phyloP scores from a whole-genome alignment of 2,888 invertebrate genomes.

The Eristalis intricaria region DNA sequence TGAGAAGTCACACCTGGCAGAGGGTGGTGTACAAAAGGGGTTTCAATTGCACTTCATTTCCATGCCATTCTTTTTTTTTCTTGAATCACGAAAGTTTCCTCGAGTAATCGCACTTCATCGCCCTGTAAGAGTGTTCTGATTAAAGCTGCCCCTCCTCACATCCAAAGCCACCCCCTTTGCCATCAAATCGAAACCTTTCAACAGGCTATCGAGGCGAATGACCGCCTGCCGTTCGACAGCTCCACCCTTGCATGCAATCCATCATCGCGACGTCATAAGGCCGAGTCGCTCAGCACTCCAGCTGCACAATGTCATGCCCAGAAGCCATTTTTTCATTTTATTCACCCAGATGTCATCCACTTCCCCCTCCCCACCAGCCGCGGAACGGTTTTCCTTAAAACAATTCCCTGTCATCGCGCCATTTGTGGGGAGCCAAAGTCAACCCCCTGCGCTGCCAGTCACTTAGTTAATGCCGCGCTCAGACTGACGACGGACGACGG shows the following conservation, averaged over 20 bases:
- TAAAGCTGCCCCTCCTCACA: too few relatives aligned
- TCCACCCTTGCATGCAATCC: background rate
- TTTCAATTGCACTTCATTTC: too few relatives aligned
- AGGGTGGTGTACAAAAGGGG: too few relatives aligned
- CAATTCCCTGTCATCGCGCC: conserved; percentile 32
- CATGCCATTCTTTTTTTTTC: too few relatives aligned
- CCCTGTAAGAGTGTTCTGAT: too few relatives aligned
- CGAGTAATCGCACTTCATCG: too few relatives aligned
- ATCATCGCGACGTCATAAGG: background rate
- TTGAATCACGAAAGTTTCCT: too few relatives aligned
- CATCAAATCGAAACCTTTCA: too few relatives aligned
- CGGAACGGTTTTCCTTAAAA: background rate
- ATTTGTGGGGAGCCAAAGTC: conserved; percentile 34
- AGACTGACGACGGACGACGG: conserved; percentile 38
- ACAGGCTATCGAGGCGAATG: too few relatives aligned
- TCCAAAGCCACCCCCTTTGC: too few relatives aligned
- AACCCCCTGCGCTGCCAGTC: conserved; percentile 9
- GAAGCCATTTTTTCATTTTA: conserved; percentile 3
- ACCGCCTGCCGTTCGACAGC: background rate
- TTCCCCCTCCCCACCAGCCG: background rate
- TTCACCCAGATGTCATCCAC: conserved; percentile 44
- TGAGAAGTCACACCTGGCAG: too few relatives aligned
- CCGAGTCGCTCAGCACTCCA: background rate
- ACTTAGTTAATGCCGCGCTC: conserved; percentile 42
- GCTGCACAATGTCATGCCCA: conserved; percentile 25